phyloP scores from a whole-genome alignment of 1,140 invertebrate genomes.

The Neoseiulus cucumeris region DNA sequence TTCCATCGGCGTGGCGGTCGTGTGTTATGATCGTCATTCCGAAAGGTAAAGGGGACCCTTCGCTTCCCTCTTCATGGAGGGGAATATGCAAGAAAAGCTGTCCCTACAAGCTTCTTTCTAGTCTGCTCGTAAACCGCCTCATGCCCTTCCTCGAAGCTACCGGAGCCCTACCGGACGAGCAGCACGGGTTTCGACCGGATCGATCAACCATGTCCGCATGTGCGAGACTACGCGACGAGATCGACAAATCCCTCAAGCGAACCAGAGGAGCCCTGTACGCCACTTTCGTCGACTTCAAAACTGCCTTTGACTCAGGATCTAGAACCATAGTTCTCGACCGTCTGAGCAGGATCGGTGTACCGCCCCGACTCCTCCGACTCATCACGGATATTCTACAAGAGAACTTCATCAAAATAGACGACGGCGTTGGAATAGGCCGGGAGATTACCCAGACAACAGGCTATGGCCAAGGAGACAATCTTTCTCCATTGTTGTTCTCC shows the following conservation, averaged over 20 bases:
- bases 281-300: neutral
- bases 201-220: neutral
- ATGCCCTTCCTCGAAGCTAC: neutral
- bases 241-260: neutral
- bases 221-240: neutral
- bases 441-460: no score
- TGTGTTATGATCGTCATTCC: no score
- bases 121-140: neutral
- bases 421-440: no score
- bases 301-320: neutral
- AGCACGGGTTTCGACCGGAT: neutral
- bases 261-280: neutral
- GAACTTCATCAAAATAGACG: no score
- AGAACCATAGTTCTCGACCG: no score
- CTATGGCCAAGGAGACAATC: no score
- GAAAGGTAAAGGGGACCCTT: neutral
- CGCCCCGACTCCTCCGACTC: no score
- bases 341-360: no score
- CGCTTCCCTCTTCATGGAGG: no score
- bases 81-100: neutral
- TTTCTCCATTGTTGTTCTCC: no score
- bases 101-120: neutral
- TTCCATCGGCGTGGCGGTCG: neutral
- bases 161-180: neutral
- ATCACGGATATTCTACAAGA: no score